Base-by-base conservation (phyloP, 2,888 invertebrate species). In the Chrysodeixis includens region DNA sequence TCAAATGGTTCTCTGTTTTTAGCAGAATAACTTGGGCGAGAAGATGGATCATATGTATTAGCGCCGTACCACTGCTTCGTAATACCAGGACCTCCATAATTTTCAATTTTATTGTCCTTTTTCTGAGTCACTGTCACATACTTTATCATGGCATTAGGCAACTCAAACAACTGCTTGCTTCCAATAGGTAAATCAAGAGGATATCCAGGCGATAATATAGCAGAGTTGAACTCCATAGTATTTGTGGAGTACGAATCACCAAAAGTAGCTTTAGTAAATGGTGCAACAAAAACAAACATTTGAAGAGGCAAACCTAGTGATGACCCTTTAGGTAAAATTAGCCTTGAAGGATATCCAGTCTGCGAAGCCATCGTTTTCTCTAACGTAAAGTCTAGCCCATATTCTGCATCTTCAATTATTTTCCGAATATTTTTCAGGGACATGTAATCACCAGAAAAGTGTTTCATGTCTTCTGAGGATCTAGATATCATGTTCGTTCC, bases 261-360 rank as follows among this genome's bases (percentile, higher is more conserved):
- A 9, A 84, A 30, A 67, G 82, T 76, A 46, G 86, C 78, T 85
- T 94, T 89, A 75, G 95, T 82, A 76, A 81, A 94, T 56, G 97
- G 96, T 52, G 95, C 95, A 56, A 97, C 91, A 79, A 97, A 96
- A 68, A 96, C 95, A 91, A 96, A 96, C 59, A 97, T 87, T 84
- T 96, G 96, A 86, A 96, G 95, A 22, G 96, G 95, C 81, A 96
- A 90, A 22, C 98, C 98, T 72, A 95, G 95, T 14, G 91, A 86
- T 77, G 94, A 96, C 65, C 98, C 98, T 88, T 96, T 97, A 4
- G 98, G 98, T 61, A 98, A 90, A 61, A 97, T 87, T 58, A 97
- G 92, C 68, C 97, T 96, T 62, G 96, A 94, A 22, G 98, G 97
- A 90, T 96, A 97, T 64, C 96, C 96, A 68, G 95, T 96, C 83